Conservation (phyloP, 1,140 invertebrate species). For the Ceratina australensis region DNA sequence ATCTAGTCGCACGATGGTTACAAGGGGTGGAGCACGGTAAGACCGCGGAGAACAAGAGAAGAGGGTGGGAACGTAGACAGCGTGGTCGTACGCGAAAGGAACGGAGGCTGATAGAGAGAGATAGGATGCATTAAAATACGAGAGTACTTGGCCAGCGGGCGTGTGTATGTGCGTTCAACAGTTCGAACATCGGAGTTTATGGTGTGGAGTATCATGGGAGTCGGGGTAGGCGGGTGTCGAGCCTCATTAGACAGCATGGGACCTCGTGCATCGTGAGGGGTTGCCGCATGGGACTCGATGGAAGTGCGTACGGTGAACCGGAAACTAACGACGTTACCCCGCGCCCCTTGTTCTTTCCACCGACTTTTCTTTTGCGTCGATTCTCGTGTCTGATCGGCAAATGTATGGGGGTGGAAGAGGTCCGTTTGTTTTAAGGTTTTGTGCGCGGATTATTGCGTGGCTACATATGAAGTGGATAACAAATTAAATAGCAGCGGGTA, state of each 20-base stretch:
- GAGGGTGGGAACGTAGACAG: neutral
- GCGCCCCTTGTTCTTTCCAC: conserved; percentile 22
- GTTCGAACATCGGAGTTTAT: conserved; percentile 53
- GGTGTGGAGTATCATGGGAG: conserved; percentile 56
- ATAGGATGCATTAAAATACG: conserved; percentile 60
- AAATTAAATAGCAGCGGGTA: neutral
- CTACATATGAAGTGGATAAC: neutral
- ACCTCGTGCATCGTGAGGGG: conserved; percentile 59
- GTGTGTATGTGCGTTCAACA: conserved; percentile 43
- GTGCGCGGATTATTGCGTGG: neutral
- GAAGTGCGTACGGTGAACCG: conserved; percentile 60
- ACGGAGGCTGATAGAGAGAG: neutral
- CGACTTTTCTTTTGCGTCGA: conserved; percentile 39
- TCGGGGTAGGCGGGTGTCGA: conserved; percentile 60
- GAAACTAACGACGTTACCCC: conserved; percentile 66
- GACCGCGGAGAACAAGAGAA: neutral
- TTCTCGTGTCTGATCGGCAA: conserved; percentile 35
- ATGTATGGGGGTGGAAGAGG: neutral
- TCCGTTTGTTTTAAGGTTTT: conserved; percentile 27
- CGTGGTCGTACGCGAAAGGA: neutral
- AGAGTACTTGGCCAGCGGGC: conserved; percentile 23
- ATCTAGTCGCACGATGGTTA: neutral
- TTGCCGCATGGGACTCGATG: conserved; percentile 51
- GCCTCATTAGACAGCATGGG: conserved; percentile 71
- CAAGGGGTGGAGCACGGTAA: neutral